phyloP scores from a whole-genome alignment of 2,888 invertebrate genomes.

The Diabrotica balteata region DNA sequence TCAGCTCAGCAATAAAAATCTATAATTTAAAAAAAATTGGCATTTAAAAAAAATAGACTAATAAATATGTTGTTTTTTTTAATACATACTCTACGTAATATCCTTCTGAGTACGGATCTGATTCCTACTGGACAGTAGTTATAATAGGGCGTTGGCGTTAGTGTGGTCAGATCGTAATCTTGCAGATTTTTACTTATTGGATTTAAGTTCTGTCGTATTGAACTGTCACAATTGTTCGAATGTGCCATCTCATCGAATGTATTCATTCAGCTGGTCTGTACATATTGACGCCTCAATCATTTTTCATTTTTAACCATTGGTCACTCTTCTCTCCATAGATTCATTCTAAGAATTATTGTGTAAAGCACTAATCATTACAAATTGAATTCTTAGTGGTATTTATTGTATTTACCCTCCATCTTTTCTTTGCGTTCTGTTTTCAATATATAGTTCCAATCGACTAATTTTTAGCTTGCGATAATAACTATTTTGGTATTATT shows the following conservation, averaged over 20 bases:
- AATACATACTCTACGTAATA: neutral
- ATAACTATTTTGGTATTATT: too few species aligned
- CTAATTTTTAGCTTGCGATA: too few species aligned
- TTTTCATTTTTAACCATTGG: slow-evolving; percentile 15
- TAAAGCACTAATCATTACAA: too few species aligned
- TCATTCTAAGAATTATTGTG: too few species aligned
- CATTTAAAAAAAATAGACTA: too few species aligned
- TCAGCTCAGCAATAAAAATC: too few species aligned
- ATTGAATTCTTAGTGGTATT: too few species aligned
- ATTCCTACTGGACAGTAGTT: slow-evolving; percentile 22
- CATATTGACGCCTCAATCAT: slow-evolving; percentile 31
- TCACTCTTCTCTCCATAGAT: neutral
- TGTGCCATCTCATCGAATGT: slow-evolving; percentile 34
- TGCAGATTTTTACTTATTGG: slow-evolving; percentile 50
- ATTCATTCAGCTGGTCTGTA: slow-evolving; percentile 26
- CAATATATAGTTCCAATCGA: too few species aligned
- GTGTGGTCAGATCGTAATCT: slow-evolving; percentile 54
- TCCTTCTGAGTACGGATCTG: slow-evolving; percentile 26
- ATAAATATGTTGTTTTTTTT: too few species aligned
- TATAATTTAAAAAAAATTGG: too few species aligned
- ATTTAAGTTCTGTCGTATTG: slow-evolving; percentile 47
- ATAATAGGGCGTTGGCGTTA: slow-evolving; percentile 34
- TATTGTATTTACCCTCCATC: too few species aligned
- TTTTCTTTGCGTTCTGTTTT: too few species aligned
- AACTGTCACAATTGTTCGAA: slow-evolving; percentile 48